A percentile compares a stretch with the other conserved stretches of the same genome.
phyloP scores from a whole-genome alignment of 2,797 vertebrate genomes.

The Channallabes apus region DNA sequence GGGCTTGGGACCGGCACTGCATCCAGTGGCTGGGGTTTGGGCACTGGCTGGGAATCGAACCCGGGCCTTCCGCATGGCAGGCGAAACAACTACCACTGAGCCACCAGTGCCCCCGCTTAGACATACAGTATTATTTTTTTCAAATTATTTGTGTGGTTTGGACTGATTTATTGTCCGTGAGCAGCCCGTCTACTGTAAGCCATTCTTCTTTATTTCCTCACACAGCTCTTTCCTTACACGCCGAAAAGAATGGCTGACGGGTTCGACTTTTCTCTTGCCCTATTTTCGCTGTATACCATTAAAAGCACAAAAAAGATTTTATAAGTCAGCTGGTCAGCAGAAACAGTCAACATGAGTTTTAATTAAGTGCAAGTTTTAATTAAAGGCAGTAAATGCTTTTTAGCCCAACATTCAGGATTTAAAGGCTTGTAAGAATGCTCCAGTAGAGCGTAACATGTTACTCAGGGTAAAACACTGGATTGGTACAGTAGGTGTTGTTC shows the following conservation, averaged over 20 bases:
- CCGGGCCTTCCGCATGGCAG: too few species aligned
- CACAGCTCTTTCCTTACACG: neutral
- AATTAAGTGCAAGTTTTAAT: neutral
- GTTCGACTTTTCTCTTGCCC: neutral
- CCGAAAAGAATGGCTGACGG: neutral
- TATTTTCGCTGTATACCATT: neutral
- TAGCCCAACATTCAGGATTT: neutral
- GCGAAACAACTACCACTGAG: too few species aligned
- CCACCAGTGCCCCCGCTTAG: too few species aligned
- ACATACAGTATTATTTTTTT: too few species aligned
- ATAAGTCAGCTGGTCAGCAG: neutral
- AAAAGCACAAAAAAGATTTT: neutral
- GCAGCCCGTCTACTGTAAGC: neutral
- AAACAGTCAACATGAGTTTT: neutral
- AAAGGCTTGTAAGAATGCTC: neutral
- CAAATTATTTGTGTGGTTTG: neutral
- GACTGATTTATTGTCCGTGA: neutral
- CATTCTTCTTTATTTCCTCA: slow-evolving; percentile 13
- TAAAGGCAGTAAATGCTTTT: neutral
- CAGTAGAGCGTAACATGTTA: neutral
- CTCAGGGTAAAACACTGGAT: neutral
- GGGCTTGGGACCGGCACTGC: too few species aligned
- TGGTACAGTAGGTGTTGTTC: neutral
- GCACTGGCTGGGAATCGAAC: too few species aligned
- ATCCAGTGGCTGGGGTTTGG: too few species aligned